Evolutionary conservation across 2,797 vertebrate species (phyloP).

Genomic region (Gymnoscopelus braueri): DNA sequence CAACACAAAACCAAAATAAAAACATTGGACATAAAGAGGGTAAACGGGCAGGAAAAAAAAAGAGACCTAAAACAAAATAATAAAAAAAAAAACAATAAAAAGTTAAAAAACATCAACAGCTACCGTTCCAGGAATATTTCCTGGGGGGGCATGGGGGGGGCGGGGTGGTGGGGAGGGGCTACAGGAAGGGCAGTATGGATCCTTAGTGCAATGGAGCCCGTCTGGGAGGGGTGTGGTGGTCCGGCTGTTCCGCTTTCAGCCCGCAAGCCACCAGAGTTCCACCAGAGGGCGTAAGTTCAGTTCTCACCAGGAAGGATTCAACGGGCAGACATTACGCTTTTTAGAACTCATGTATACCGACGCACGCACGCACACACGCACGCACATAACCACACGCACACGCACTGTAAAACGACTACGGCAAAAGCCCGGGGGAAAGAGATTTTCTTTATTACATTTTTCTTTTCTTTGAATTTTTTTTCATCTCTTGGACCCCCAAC

Average conservation of each 20-base stretch:
- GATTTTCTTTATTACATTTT: no score
- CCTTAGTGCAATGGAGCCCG: slow-evolving; percentile 81
- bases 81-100: slow-evolving; percentile 6
- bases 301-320: slow-evolving; percentile 57
- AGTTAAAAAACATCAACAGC: slow-evolving; percentile 47
- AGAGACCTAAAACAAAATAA: background rate
- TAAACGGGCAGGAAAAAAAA: slow-evolving; percentile 2
- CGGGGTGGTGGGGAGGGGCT: slow-evolving; percentile 1
- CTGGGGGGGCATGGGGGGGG: slow-evolving; percentile 41
- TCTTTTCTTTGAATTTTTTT: no score
- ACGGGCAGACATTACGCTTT: slow-evolving; percentile 62
- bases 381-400: slow-evolving; percentile 11
- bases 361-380: slow-evolving; percentile 27
- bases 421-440: slow-evolving; percentile 55
- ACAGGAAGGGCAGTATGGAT: slow-evolving; percentile 75
- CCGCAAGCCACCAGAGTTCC: background rate
- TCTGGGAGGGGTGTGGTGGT: slow-evolving; percentile 56
- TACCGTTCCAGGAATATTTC: slow-evolving; percentile 60
- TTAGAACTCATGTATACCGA: no score
- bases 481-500: no score
- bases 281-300: slow-evolving; percentile 40
- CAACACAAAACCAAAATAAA: slow-evolving; percentile 19
- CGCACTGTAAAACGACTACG: slow-evolving; percentile 64
- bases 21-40: slow-evolving; percentile 58
- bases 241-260: slow-evolving; percentile 32